Base-by-base conservation (phyloP, 2,113 vertebrate genomes). In the Myxocyprinus asiaticus region DNA sequence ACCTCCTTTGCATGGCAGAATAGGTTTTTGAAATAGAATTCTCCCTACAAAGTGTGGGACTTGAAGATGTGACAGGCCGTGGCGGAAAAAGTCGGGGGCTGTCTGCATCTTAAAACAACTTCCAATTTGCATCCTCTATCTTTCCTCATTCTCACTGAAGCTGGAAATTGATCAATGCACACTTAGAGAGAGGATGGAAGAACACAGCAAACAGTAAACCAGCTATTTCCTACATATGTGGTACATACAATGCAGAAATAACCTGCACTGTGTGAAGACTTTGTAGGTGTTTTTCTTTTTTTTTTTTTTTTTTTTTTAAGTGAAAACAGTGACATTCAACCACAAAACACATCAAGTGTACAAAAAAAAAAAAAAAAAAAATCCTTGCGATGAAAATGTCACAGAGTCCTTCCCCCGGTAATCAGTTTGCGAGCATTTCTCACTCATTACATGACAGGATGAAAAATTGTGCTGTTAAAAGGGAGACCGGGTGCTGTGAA, bases 81-180 rank as follows among this genome's bases (percentile, higher is more conserved):
- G 96, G 95, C 94, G 94, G 94, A 95, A 95, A 58, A 74, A 92
- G 84, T 93, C 88, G 55, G 89, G 91, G 94, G 93, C 94, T 93
- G 92, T 95, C 95, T 96, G 95, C 94, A 95, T 96, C 95, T 96
- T 94, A 96, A 96, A 95, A 91, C 91, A 93, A 95, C 89, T 92
- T 94, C 87, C 89, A 89, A 89, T 92, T 90, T 83, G 58, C 87
- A 85, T 81, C 87, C 83, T 83, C 89, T 91, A 93, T 93, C 92
- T 92, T 83, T 89, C 90, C 92, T 88, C 91, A 70, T 93, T 92
- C 92, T 93, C 91, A 94, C 84, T 93, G 93, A 94, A 33, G 22
- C 22, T 92, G 88, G 91, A 97, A 97, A 95, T 94, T 95, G 93
- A 95, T 94, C 92, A 91, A 80, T 86, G 89, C 74, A 88, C 90